Percentiles rank a stretch among this genome's conserved stretches.
These are phyloP conservation scores for Anthoscopus minutus DNA, from an alignment of 2,113 vertebrate species.

Conservation along the genomic window DNA sequence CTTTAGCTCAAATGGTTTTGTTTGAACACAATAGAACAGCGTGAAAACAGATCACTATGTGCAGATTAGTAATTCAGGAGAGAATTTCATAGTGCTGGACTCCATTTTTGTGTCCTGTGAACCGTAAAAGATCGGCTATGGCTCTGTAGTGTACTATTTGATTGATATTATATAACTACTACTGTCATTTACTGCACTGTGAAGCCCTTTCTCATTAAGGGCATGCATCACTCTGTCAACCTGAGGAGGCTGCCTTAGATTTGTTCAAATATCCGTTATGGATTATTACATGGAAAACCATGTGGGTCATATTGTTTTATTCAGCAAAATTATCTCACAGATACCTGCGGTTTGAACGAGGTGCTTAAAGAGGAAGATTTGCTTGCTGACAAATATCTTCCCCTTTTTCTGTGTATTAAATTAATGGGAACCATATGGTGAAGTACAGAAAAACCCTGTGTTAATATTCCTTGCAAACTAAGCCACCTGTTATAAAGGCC, in stretches of 20 bases:
- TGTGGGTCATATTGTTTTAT: background rate
- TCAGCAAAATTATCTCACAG: background rate
- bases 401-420: background rate
- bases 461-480: constrained; percentile 31
- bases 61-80: background rate
- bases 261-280: background rate
- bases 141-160: background rate
- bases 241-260: background rate
- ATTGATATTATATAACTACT: background rate
- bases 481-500: constrained; percentile 14
- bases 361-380: constrained; percentile 14
- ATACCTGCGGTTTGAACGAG: background rate
- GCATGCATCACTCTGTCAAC: background rate
- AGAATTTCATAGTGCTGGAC: background rate
- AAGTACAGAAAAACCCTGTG: background rate
- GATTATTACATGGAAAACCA: background rate
- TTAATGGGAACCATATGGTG: constrained; percentile 45
- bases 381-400: constrained; percentile 4
- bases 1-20: background rate
- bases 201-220: background rate
- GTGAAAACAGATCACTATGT: background rate
- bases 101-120: background rate
- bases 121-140: background rate
- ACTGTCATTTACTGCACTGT: background rate
- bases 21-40: background rate